A percentile compares a stretch with the other conserved stretches of the same genome.
phyloP scores from a whole-genome alignment of 2,113 vertebrate species.

The Puma concolor region DNA sequence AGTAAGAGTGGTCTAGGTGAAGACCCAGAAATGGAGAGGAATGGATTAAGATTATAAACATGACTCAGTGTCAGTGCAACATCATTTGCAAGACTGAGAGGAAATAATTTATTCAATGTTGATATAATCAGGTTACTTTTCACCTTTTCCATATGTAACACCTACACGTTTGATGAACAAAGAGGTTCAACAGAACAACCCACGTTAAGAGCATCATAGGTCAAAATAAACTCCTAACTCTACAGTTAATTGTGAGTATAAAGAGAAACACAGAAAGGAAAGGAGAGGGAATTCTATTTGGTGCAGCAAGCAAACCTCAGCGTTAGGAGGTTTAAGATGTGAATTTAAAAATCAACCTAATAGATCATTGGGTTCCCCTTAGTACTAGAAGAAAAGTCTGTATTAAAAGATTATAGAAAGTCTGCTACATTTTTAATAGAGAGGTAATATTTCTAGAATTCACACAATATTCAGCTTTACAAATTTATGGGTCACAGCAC shows the following conservation, averaged over 20 bases:
- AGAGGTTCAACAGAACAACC: background rate
- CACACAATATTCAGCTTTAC: background rate
- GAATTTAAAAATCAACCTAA: constrained; percentile 33
- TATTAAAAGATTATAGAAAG: background rate
- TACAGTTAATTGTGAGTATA: background rate
- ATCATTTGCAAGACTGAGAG: background rate
- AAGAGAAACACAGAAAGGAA: background rate
- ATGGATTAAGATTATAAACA: background rate
- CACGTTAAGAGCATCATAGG: background rate
- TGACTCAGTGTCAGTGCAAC: background rate
- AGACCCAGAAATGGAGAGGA: background rate
- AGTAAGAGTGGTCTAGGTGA: background rate
- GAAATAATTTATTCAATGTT: background rate
- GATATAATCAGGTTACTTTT: background rate
- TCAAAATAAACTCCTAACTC: constrained; percentile 20
- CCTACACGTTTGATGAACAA: background rate
- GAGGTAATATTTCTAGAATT: background rate
- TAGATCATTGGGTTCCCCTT: background rate
- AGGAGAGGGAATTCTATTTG: background rate
- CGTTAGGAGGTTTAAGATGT: background rate
- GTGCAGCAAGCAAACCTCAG: background rate
- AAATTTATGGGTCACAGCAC: background rate
- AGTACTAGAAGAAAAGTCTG: background rate
- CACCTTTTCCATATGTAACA: background rate
- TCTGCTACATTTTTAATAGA: background rate